phyloP scores from a whole-genome alignment of 2,888 invertebrate species.

The Ophraella communa region DNA sequence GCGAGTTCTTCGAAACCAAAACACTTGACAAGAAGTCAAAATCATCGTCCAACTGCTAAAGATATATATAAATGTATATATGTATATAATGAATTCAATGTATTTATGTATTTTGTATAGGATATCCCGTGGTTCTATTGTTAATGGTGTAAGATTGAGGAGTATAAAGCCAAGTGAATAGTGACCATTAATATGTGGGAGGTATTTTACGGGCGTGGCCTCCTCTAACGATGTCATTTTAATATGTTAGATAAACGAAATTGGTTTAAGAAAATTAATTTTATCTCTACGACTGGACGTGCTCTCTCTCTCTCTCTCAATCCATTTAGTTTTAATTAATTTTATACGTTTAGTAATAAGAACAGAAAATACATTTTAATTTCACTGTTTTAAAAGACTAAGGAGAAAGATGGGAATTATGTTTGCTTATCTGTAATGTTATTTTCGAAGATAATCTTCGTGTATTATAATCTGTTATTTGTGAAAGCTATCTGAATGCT shows the following conservation, averaged over 20 bases:
- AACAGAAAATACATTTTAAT: conserved; percentile 32
- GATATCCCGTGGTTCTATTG: conserved; percentile 60
- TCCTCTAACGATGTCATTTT: conserved; percentile 56
- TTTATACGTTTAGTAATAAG: conserved; percentile 22
- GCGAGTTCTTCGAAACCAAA: conserved; percentile 32
- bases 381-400: too few species aligned
- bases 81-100: conserved; percentile 62
- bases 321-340: conserved; percentile 50
- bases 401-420: too few species aligned
- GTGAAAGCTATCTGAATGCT: too few species aligned
- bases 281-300: conserved; percentile 38
- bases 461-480: too few species aligned
- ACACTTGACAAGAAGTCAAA: conserved; percentile 30
- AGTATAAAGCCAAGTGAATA: conserved; percentile 57
- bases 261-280: conserved; percentile 52
- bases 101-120: conserved; percentile 62
- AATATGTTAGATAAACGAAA: conserved; percentile 54
- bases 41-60: conserved; percentile 49
- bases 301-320: conserved; percentile 37
- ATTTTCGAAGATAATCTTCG: too few species aligned
- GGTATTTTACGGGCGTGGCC: conserved; percentile 55
- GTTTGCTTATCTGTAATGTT: too few species aligned
- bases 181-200: conserved; percentile 56
- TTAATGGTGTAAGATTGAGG: conserved; percentile 60
- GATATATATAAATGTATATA: conserved; percentile 60